Percentiles rank a stretch among this genome's conserved stretches.
Evolutionary conservation across 2,113 vertebrate species (phyloP).

Genomic region (Empidonax alnorum): DNA sequence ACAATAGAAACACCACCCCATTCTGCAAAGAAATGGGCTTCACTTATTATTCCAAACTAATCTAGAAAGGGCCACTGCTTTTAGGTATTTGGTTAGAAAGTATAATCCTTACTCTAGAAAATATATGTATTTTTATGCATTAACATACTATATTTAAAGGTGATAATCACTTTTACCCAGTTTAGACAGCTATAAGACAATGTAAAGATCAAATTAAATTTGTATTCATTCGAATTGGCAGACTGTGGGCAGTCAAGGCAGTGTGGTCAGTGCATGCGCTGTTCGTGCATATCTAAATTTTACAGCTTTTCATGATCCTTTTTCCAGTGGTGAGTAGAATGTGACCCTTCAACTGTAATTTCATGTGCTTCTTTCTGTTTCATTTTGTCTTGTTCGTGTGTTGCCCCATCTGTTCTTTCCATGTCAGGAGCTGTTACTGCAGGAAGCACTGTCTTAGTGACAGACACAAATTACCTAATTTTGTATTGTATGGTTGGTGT

Average conservation of each 20-base stretch:
- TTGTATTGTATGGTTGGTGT: not conserved
- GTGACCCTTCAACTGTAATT: not conserved
- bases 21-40: constrained; percentile 31
- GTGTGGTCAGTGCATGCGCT: not conserved
- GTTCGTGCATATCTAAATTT: not conserved
- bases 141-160: constrained; percentile 9
- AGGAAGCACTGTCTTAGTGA: not conserved
- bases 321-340: not conserved
- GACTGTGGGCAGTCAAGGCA: not conserved
- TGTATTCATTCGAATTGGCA: not conserved
- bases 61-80: constrained; percentile 26
- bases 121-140: constrained; percentile 5
- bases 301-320: not conserved
- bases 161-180: constrained; percentile 38
- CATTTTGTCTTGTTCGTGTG: not conserved
- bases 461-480: not conserved
- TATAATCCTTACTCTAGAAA: constrained; percentile 9
- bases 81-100: constrained; percentile 14
- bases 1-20: constrained; percentile 34
- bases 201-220: constrained; percentile 13
- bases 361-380: not conserved
- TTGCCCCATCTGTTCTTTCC: not conserved
- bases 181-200: constrained; percentile 17
- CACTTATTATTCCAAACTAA: constrained; percentile 51
- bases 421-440: not conserved